These are phyloP conservation scores for Poeciliopsis turrubarensis DNA, from an alignment of 2,113 vertebrate species.

Conservation along the genomic window DNA sequence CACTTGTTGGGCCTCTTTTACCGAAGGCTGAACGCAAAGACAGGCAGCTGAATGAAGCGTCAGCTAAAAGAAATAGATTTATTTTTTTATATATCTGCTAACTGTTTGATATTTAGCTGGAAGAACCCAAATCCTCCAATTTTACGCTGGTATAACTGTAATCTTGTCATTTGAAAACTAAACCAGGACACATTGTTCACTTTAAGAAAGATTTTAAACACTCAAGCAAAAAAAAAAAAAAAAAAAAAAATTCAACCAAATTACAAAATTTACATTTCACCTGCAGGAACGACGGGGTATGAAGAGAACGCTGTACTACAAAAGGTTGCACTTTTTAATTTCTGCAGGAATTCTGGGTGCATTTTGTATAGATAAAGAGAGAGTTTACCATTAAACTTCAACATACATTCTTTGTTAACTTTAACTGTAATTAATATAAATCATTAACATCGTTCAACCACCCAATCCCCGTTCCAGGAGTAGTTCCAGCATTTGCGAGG, in stretches of 20 bases:
- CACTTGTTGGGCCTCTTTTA: background rate
- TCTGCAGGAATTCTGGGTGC: too few relatives aligned
- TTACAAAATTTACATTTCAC: too few relatives aligned
- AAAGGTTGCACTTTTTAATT: too few relatives aligned
- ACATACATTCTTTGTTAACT: background rate
- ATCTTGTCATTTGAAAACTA: background rate
- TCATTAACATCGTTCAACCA: background rate
- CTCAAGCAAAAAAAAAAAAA: background rate
- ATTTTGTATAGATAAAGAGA: background rate
- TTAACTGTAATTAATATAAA: background rate
- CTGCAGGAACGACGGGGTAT: too few relatives aligned
- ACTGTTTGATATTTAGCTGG: conserved; percentile 2
- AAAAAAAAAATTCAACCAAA: background rate
- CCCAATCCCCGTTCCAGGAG: background rate
- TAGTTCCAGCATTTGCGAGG: background rate
- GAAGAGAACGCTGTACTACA: too few relatives aligned
- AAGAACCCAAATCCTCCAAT: background rate
- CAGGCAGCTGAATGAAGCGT: background rate
- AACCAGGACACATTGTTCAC: background rate
- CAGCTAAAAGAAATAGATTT: background rate
- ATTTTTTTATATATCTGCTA: too few relatives aligned
- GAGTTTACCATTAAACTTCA: background rate
- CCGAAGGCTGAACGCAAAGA: background rate
- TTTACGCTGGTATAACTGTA: background rate
- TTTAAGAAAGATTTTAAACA: background rate